Conservation (phyloP, 2,113 vertebrate genomes). For the Anolis sagrei region DNA sequence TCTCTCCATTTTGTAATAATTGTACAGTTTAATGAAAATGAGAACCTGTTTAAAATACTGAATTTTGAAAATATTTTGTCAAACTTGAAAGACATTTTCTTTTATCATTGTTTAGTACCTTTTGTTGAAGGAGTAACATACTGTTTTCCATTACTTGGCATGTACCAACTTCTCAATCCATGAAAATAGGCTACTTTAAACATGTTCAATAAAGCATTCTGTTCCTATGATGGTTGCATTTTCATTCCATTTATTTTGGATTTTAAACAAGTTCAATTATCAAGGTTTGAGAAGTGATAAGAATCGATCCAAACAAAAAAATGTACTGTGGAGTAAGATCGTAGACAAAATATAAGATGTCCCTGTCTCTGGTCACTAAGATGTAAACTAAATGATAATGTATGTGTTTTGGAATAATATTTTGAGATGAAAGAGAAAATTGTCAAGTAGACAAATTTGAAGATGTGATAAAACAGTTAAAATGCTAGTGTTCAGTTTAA, state of each 20-base stretch:
- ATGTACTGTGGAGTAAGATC: background rate
- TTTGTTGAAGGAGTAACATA: conserved; percentile 33
- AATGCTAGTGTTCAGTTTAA: no score
- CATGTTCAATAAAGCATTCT: conserved; percentile 55
- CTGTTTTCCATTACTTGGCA: conserved; percentile 18
- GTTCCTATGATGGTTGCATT: conserved; percentile 40
- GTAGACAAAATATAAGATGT: background rate
- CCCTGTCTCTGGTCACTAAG: no score
- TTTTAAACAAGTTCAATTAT: background rate
- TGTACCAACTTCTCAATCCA: conserved; percentile 9
- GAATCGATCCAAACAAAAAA: background rate
- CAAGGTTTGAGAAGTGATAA: background rate
- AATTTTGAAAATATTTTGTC: background rate
- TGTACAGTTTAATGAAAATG: conserved; percentile 4
- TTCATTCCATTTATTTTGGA: background rate
- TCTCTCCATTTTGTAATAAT: conserved; percentile 44
- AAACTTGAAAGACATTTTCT: conserved; percentile 29
- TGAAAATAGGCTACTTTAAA: conserved; percentile 45
- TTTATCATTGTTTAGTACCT: background rate
- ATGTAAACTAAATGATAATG: background rate
- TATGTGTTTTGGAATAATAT: background rate
- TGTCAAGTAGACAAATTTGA: no score
- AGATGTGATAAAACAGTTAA: no score
- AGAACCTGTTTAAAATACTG: conserved; percentile 28
- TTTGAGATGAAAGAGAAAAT: background rate